These are phyloP conservation scores for Felis chaus DNA, from an alignment of 2,113 vertebrate genomes.

Conservation along the genomic window DNA sequence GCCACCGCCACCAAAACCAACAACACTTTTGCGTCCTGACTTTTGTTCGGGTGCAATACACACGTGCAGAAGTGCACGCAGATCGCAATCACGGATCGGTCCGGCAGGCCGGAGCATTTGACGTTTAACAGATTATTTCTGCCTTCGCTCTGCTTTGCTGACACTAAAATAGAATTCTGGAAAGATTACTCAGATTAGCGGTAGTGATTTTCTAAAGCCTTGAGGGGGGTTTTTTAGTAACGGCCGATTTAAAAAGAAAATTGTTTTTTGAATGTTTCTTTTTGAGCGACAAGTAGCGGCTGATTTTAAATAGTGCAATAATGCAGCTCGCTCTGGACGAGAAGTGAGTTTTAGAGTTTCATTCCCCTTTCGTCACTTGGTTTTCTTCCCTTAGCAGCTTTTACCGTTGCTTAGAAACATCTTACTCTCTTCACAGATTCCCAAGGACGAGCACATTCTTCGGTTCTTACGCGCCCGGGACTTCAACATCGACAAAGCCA, in stretches of 20 bases:
- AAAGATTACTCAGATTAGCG: not conserved
- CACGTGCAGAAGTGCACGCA: fast-evolving
- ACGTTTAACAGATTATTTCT: not conserved
- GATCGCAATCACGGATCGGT: fast-evolving
- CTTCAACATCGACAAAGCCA: conserved; percentile 95
- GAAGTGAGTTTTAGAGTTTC: not conserved
- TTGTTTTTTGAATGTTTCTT: too few relatives aligned
- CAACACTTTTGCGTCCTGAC: fast-evolving
- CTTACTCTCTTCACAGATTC: conserved; percentile 86
- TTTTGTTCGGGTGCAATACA: not conserved
- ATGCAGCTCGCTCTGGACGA: not conserved
- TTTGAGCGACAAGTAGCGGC: not conserved
- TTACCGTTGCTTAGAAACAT: not conserved
- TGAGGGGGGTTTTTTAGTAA: not conserved
- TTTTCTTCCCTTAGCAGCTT: not conserved
- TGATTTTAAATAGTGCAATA: not conserved
- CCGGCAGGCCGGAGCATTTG: not conserved
- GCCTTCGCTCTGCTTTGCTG: not conserved
- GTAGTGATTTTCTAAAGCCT: not conserved
- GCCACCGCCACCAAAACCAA: fast-evolving
- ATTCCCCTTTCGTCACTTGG: not conserved
- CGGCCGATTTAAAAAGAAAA: not conserved
- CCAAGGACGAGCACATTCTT: conserved; percentile 97
- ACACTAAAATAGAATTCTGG: not conserved
- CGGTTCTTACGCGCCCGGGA: conserved; percentile 95